A percentile compares a stretch with the other conserved stretches of the same genome.
phyloP scores from a whole-genome alignment of 2,888 invertebrate species.

The Sesia apiformis region DNA sequence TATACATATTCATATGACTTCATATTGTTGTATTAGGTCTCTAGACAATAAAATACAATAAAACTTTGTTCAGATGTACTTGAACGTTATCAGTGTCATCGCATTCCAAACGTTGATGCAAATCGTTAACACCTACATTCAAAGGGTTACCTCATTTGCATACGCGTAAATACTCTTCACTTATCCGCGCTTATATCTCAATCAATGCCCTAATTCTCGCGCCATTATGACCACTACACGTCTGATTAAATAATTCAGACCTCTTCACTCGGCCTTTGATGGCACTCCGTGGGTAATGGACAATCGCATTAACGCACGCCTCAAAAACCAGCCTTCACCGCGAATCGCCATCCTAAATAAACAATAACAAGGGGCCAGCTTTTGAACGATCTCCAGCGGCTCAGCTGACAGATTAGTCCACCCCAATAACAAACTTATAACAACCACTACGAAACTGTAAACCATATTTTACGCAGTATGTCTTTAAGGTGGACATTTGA shows the following conservation, averaged over 20 bases:
- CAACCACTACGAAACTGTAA: neutral
- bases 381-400: slow-evolving; percentile 67
- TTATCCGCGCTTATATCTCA: slow-evolving; percentile 15
- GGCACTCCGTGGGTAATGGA: slow-evolving; percentile 42
- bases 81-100: neutral
- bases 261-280: neutral
- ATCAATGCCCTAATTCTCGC: slow-evolving; percentile 9
- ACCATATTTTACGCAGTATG: neutral
- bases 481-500: neutral
- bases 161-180: neutral
- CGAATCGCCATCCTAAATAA: slow-evolving; percentile 70
- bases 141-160: neutral
- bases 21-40: too few species aligned
- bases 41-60: neutral
- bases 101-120: too few species aligned
- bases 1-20: too few species aligned
- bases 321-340: slow-evolving; percentile 62
- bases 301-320: slow-evolving; percentile 68
- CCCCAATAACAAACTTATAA: slow-evolving; percentile 2
- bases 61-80: neutral
- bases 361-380: slow-evolving; percentile 66
- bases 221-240: neutral
- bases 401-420: slow-evolving; percentile 69
- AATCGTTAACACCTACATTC: neutral
- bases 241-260: neutral